Evolutionary conservation across 2,888 invertebrate genomes (phyloP), one percentile per base, ranked within the genome.

Genomic region (Anagyrus pseudococci): DNA sequence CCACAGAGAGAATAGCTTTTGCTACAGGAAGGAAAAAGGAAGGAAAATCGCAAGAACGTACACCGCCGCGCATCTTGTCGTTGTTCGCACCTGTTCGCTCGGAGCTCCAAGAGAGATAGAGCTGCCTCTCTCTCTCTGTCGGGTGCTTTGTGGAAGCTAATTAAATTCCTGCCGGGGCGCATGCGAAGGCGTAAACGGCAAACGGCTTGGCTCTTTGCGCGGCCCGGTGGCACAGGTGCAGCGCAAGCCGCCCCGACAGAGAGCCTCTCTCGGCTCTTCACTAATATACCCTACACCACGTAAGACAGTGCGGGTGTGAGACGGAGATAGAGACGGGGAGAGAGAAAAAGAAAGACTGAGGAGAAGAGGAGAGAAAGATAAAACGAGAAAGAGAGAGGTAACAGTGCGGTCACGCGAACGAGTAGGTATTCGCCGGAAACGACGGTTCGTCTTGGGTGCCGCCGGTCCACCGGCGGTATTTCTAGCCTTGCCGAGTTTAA

Each of bases 61-160:
- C n/a, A n/a, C n/a, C n/a, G n/a, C n/a, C n/a, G n/a, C n/a, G 29
- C 29, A 29, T 29, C 29, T 41, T 13, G 8, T 15, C 49, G 54
- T 46, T 58, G 19, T 49, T 63, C 43, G 63, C 63, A 63, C 58
- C 63, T 63, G 63, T 55, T 58, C 44, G 43, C 37, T n/a, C 7
- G 17, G 8, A 4, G 7, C 15, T 19, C 8, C 3, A 22, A n/a
- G n/a, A n/a, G n/a, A n/a, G n/a, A n/a, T n/a, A n/a, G n/a, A n/a
- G 20, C 37, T 40, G 10, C 49, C 20, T 20, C 4, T 13, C 20
- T 19, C 4, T 13, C 40, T 4, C 40, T 4, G 19, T 1, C n/a
- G n/a, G n/a, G n/a, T n/a, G n/a, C 49, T 29, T 10, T 13, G 19
- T 13, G 29, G 4, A 22, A 23, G 44, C 55, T 63, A 63, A 63